phyloP scores from a whole-genome alignment of 2,797 vertebrate genomes.

The Anomalospiza imberbis region DNA sequence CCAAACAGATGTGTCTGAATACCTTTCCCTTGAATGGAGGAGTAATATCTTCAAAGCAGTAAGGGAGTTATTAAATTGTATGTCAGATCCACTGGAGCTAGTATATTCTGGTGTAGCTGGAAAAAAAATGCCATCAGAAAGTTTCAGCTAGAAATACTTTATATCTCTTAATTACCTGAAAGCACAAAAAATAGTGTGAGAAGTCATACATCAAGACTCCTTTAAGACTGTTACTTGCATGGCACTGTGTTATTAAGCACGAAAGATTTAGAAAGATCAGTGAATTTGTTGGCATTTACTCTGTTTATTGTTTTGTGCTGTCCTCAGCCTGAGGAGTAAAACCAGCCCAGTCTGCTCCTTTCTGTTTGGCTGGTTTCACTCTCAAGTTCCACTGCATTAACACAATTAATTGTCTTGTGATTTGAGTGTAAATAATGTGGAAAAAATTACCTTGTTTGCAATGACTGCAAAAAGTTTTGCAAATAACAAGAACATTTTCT shows the following conservation, averaged over 20 bases:
- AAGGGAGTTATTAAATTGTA: background rate
- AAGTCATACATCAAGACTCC: background rate
- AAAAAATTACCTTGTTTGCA: background rate
- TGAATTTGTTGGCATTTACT: background rate
- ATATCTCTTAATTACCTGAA: background rate
- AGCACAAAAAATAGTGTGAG: background rate
- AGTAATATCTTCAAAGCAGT: background rate
- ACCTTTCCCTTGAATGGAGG: background rate
- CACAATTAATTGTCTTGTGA: background rate
- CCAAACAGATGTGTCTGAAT: background rate
- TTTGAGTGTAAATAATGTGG: background rate
- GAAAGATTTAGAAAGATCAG: background rate
- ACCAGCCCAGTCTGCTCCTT: background rate
- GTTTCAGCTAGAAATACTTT: background rate
- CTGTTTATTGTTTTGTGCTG: slow-evolving; percentile 4
- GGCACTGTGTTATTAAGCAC: background rate
- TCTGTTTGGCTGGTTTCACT: slow-evolving; percentile 3
- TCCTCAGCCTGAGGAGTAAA: background rate
- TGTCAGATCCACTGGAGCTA: background rate
- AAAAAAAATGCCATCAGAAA: background rate
- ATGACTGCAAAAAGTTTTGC: background rate
- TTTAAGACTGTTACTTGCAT: background rate
- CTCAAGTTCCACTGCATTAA: background rate
- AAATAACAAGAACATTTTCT: background rate
- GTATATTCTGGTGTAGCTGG: background rate